Conservation (phyloP, 2,113 vertebrate genomes). For the Peucedramus taeniatus region DNA sequence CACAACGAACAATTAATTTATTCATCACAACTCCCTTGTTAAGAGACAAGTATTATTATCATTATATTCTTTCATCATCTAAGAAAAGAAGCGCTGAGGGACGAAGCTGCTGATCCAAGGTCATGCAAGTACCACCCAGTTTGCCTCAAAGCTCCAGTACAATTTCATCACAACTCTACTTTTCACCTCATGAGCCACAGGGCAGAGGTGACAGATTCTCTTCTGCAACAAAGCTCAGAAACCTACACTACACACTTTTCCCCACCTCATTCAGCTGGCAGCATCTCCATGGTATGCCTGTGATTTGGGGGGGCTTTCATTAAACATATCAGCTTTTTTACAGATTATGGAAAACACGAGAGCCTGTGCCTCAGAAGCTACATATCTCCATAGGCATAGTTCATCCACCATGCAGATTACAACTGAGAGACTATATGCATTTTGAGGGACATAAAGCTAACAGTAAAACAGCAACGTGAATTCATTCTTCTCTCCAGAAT, state of each 20-base stretch:
- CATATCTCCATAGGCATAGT: not conserved
- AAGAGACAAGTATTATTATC: conserved; percentile 9
- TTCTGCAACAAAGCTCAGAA: not conserved
- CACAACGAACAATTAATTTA: conserved; percentile 40
- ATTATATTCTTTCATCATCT: not conserved
- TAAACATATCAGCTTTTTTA: not conserved
- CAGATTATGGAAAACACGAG: not conserved
- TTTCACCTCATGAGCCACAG: not conserved
- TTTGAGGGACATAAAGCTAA: not conserved
- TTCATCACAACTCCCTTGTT: conserved; percentile 42
- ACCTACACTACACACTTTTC: not conserved
- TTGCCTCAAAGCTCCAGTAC: not conserved
- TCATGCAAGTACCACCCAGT: not conserved
- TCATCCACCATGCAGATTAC: not conserved
- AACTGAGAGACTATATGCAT: not conserved
- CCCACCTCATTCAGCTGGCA: not conserved
- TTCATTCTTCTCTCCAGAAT: not conserved
- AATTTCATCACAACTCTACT: not conserved
- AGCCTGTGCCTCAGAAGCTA: not conserved
- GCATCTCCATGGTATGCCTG: not conserved
- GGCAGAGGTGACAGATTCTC: not conserved
- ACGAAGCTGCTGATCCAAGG: not conserved
- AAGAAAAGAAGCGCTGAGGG: not conserved
- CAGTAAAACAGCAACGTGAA: not conserved
- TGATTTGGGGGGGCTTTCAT: not conserved